Percentiles rank a stretch among this genome's conserved stretches.
phyloP scores from a whole-genome alignment of 2,888 invertebrate genomes.

The Acronicta leporina region DNA sequence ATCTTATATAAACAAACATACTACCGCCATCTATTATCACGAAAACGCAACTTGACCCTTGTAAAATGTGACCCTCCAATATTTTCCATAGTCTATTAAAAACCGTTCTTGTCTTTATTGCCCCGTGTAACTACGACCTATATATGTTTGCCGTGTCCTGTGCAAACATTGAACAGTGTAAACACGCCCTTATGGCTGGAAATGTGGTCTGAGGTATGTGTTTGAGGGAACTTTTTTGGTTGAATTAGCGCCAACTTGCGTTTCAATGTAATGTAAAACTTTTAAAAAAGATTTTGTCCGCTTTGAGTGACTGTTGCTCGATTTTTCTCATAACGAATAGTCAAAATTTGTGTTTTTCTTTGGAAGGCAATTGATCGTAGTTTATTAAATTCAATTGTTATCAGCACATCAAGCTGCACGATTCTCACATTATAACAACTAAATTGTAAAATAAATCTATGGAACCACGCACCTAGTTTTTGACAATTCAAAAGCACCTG shows the following conservation, averaged over 20 bases:
- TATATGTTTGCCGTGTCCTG: constrained; percentile 62
- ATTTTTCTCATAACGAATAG: no score
- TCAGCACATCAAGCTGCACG: no score
- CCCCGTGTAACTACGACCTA: constrained; percentile 54
- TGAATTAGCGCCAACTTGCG: constrained; percentile 3
- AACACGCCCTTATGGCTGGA: constrained; percentile 58
- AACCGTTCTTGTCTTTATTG: constrained; percentile 44
- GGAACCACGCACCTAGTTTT: no score
- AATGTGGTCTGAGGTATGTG: constrained; percentile 50
- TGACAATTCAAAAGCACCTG: no score
- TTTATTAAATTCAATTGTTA: no score
- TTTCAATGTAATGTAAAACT: no score
- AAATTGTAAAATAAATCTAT: no score
- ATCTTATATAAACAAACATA: background rate
- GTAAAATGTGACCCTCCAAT: constrained; percentile 6
- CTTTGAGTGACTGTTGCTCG: background rate
- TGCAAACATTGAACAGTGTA: constrained; percentile 62
- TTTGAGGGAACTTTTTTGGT: constrained; percentile 33
- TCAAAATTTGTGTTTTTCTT: no score
- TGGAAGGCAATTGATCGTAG: no score
- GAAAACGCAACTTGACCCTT: background rate
- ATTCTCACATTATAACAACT: no score
- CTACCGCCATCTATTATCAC: background rate
- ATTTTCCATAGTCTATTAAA: constrained; percentile 44
- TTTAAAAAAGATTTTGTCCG: background rate